Evolutionary conservation across 2,888 invertebrate species (phyloP).

Genomic region (Lithophane leautieri): DNA sequence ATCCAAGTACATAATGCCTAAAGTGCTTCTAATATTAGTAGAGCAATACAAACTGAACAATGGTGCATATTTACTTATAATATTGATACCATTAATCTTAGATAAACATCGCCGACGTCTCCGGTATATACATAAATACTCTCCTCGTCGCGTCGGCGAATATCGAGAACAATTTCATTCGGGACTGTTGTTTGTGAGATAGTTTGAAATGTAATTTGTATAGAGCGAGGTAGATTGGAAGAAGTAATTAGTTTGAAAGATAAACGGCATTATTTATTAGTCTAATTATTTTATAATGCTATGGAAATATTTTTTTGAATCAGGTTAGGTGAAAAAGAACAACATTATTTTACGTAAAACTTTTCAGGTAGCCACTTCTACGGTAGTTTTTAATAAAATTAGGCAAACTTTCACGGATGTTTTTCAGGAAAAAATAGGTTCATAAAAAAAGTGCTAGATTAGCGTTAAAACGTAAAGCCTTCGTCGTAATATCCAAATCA

Average conservation of each 20-base stretch:
- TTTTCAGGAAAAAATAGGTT: constrained; percentile 4
- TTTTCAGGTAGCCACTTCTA: constrained; percentile 2
- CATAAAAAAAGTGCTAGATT: constrained; percentile 3
- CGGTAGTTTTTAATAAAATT: constrained; percentile 9
- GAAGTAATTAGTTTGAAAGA: constrained; percentile 2
- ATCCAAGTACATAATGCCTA: constrained; percentile 47
- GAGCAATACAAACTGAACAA: constrained; percentile 60
- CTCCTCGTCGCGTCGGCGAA: constrained; percentile 18
- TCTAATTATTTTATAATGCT: neutral
- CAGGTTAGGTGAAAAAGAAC: neutral
- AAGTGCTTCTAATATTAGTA: constrained; percentile 56
- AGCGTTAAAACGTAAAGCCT: constrained; percentile 5
- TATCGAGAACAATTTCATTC: constrained; percentile 54
- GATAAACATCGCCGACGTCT: constrained; percentile 50
- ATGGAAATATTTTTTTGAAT: neutral
- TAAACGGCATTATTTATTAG: neutral
- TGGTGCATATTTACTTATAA: constrained; percentile 62
- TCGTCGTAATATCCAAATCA: constrained; percentile 5
- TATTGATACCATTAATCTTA: constrained; percentile 65
- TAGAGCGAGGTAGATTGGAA: constrained; percentile 11
- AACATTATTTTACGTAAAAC: neutral
- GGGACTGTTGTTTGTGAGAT: constrained; percentile 6
- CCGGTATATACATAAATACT: constrained; percentile 43
- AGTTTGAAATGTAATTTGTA: constrained; percentile 39
- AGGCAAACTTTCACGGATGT: neutral